phyloP scores from a whole-genome alignment of 2,888 invertebrate species.

The Phania funesta region DNA sequence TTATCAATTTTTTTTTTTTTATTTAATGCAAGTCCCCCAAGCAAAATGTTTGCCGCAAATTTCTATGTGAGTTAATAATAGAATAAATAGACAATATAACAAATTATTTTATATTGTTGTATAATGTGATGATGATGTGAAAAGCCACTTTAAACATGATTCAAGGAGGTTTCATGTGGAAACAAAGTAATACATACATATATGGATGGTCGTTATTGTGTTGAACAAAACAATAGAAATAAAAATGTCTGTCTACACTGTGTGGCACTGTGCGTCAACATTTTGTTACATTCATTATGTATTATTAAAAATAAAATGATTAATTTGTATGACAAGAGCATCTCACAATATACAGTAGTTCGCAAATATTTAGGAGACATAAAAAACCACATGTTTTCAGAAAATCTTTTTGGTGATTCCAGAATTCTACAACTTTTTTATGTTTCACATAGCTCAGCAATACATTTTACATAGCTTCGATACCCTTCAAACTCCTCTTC shows the following conservation, averaged over 20 bases:
- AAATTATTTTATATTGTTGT: slow-evolving; percentile 43
- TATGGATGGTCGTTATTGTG: not conserved
- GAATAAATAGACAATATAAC: slow-evolving; percentile 37
- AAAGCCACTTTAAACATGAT: slow-evolving; percentile 38
- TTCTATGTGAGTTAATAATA: slow-evolving; percentile 18
- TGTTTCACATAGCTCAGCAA: too few species aligned
- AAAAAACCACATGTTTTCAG: too few species aligned
- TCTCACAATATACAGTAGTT: not conserved
- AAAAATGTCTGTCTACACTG: slow-evolving; percentile 40
- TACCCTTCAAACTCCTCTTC: too few species aligned
- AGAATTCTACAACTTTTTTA: too few species aligned
- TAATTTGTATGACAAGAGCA: not conserved
- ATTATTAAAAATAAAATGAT: not conserved
- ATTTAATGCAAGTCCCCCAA: not conserved
- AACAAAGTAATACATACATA: not conserved
- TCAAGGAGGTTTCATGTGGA: not conserved
- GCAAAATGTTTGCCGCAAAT: slow-evolving; percentile 33
- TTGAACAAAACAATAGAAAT: slow-evolving; percentile 13
- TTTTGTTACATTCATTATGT: slow-evolving; percentile 49
- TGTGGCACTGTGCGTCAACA: slow-evolving; percentile 13
- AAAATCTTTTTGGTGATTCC: too few species aligned
- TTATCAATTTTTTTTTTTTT: not conserved
- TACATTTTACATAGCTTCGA: too few species aligned
- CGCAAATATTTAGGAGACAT: too few species aligned
- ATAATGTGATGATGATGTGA: slow-evolving; percentile 28